These are phyloP conservation scores for Epistrophella euchroma DNA, from an alignment of 2,888 invertebrate species.

Conservation along the genomic window DNA sequence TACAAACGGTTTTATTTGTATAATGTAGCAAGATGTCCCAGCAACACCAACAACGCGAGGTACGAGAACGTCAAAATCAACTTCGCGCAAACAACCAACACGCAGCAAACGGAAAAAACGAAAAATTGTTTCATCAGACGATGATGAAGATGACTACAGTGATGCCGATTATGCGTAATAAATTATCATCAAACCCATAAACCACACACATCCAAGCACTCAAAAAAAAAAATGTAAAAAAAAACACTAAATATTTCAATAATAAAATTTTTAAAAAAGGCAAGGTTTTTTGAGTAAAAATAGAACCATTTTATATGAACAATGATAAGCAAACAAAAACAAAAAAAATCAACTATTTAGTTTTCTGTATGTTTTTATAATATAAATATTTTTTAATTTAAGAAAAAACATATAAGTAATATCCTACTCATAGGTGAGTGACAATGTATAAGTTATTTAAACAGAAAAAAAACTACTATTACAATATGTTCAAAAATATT, in stretches of 20 bases:
- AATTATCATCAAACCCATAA: slow-evolving; percentile 13
- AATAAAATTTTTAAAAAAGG: slow-evolving; percentile 26
- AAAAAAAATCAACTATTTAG: slow-evolving; percentile 40
- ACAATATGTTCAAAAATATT: slow-evolving; percentile 47
- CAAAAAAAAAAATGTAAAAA: slow-evolving; percentile 14
- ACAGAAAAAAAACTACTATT: slow-evolving; percentile 36
- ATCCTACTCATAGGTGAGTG: slow-evolving; percentile 62
- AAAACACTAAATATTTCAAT: slow-evolving; percentile 38
- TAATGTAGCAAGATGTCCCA: slow-evolving; percentile 67
- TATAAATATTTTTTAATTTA: slow-evolving; percentile 45
- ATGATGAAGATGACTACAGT: slow-evolving; percentile 88
- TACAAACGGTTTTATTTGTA: no score
- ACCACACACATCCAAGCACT: slow-evolving; percentile 31
- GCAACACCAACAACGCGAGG: slow-evolving; percentile 77
- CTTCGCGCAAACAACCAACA: slow-evolving; percentile 78
- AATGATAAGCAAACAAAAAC: slow-evolving; percentile 30
- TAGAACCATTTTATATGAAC: slow-evolving; percentile 32
- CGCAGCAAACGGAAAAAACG: slow-evolving; percentile 84
- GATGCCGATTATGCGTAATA: slow-evolving; percentile 84
- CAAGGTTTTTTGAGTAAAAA: slow-evolving; percentile 30
- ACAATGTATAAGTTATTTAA: slow-evolving; percentile 62
- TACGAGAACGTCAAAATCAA: slow-evolving; percentile 57
- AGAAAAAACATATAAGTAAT: slow-evolving; percentile 37
- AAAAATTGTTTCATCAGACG: slow-evolving; percentile 85
- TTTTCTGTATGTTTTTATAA: slow-evolving; percentile 50